phyloP scores from a whole-genome alignment of 2,113 vertebrate species.

The Xerus inauris region DNA sequence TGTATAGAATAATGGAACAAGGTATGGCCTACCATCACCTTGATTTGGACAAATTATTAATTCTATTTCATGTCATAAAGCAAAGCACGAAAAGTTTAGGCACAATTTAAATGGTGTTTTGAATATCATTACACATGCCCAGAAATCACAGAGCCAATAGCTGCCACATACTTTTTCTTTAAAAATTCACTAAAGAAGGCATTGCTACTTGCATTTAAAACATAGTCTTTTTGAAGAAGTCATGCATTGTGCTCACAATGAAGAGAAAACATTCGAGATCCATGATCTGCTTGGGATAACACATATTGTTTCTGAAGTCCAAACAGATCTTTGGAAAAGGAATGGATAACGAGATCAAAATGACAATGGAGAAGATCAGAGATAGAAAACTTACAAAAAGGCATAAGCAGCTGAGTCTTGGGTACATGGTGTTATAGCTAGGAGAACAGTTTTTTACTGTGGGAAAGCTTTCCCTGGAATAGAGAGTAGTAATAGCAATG shows the following conservation, averaged over 20 bases:
- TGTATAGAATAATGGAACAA: not conserved
- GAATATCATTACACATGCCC: not conserved
- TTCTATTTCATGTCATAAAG: not conserved
- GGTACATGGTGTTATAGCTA: not conserved
- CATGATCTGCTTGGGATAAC: not conserved
- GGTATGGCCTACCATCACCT: not conserved
- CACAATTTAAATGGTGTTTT: not conserved
- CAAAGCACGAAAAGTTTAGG: not conserved
- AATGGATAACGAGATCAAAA: not conserved
- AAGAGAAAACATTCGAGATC: not conserved
- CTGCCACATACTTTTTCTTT: conserved; percentile 1
- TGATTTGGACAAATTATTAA: not conserved
- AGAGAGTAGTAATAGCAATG: conserved; percentile 7
- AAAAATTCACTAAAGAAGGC: not conserved
- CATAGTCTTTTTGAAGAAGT: not conserved
- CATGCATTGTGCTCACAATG: not conserved
- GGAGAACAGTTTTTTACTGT: not conserved
- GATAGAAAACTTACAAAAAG: not conserved
- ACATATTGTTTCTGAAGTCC: not conserved
- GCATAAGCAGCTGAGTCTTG: not conserved
- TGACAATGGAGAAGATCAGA: not conserved
- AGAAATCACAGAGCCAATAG: not conserved
- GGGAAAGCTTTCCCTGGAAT: not conserved
- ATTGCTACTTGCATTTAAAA: not conserved
- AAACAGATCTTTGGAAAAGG: not conserved